phyloP scores from a whole-genome alignment of 2,797 vertebrate species.

The Spheniscus humboldti region DNA sequence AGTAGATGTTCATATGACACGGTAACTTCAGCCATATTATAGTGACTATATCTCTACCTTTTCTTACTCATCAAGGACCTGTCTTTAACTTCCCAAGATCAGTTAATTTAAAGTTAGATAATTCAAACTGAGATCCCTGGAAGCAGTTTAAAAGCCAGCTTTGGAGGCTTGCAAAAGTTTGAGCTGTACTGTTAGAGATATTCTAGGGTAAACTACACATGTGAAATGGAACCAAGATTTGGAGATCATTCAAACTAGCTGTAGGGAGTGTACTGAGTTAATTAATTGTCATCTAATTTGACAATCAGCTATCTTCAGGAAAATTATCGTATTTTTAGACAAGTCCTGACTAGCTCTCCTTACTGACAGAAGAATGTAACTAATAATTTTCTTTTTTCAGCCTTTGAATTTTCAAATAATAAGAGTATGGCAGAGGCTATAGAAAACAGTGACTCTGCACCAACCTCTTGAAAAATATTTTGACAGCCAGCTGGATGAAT shows the following conservation, averaged over 20 bases:
- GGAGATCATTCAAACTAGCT: background rate
- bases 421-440: background rate
- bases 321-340: background rate
- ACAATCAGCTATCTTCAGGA: background rate
- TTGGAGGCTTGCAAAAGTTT: background rate
- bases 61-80: background rate
- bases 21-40: background rate
- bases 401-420: background rate
- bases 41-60: background rate
- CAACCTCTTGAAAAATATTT: background rate
- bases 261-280: background rate
- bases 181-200: background rate
- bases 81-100: background rate
- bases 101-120: background rate
- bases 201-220: background rate
- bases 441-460: background rate
- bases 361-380: background rate
- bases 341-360: background rate
- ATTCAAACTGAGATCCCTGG: background rate
- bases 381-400: background rate
- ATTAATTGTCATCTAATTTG: background rate
- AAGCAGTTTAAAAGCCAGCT: background rate
- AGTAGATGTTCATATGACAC: background rate
- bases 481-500: background rate
- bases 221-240: background rate